phyloP scores from a whole-genome alignment of 2,888 invertebrate species.

The Acleris literana region DNA sequence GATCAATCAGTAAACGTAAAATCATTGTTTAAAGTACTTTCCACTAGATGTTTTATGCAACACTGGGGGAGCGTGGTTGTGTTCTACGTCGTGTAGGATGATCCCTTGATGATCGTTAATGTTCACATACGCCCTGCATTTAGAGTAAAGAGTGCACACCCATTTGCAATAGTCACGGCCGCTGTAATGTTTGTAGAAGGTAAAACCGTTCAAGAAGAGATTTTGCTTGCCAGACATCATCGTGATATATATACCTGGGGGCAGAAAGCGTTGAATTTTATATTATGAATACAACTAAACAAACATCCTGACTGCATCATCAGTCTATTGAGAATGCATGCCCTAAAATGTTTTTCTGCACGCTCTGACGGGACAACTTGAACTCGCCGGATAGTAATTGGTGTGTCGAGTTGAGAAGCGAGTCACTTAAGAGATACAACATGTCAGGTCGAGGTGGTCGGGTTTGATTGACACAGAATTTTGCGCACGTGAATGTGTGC shows the following conservation, averaged over 20 bases:
- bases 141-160: constrained; percentile 49
- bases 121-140: constrained; percentile 46
- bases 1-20: not conserved
- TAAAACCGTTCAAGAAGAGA: constrained; percentile 44
- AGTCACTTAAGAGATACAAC: too few species aligned
- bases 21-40: constrained; percentile 33
- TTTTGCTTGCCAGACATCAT: constrained; percentile 41
- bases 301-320: too few species aligned
- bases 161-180: constrained; percentile 40
- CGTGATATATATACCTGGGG: constrained; percentile 44
- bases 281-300: constrained; percentile 3
- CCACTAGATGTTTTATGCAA: constrained; percentile 42
- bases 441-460: too few species aligned
- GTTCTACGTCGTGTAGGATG: constrained; percentile 29
- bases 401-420: too few species aligned
- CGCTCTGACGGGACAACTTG: too few species aligned
- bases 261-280: constrained; percentile 2
- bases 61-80: constrained; percentile 41
- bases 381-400: too few species aligned
- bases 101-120: constrained; percentile 37
- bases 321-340: too few species aligned
- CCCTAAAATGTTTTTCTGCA: too few species aligned
- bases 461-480: too few species aligned
- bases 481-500: too few species aligned
- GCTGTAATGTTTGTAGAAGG: constrained; percentile 44